Conservation (phyloP, 1,140 invertebrate species). For the Drosophila tsacasi region DNA sequence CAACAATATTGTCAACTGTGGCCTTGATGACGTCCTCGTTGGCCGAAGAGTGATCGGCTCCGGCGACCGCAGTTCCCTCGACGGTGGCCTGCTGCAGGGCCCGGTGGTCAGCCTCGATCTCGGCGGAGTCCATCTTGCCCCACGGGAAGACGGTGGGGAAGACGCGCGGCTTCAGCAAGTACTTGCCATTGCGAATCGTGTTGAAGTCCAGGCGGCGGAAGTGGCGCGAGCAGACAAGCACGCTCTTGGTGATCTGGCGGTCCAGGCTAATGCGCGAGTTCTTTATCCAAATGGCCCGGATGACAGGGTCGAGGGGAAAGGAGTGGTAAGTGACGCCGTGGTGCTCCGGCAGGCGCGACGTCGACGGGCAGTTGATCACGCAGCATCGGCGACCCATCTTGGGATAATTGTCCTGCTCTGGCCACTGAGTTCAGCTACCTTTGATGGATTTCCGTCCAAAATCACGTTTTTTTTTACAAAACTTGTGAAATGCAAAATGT, state of each 20-base stretch:
- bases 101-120: slow-evolving; percentile 72
- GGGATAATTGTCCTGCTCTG: not conserved
- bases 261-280: slow-evolving; percentile 86
- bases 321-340: slow-evolving; percentile 87
- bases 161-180: slow-evolving; percentile 86
- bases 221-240: slow-evolving; percentile 88
- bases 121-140: slow-evolving; percentile 76
- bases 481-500: slow-evolving; percentile 1
- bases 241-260: slow-evolving; percentile 86
- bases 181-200: slow-evolving; percentile 87
- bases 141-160: slow-evolving; percentile 85
- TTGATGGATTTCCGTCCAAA: not conserved
- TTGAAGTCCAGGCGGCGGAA: slow-evolving; percentile 88
- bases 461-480: slow-evolving; percentile 15
- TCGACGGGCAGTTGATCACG: slow-evolving; percentile 82
- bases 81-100: slow-evolving; percentile 59
- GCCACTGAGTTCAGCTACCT: not conserved
- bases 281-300: slow-evolving; percentile 86
- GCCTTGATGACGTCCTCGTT: slow-evolving; percentile 76
- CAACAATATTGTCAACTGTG: slow-evolving; percentile 67
- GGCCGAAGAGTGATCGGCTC: slow-evolving; percentile 20
- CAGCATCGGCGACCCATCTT: slow-evolving; percentile 83
- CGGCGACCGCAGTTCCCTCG: slow-evolving; percentile 32
- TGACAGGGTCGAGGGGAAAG: slow-evolving; percentile 86
- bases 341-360: slow-evolving; percentile 83